Percentiles rank a stretch among this genome's conserved stretches.
Conservation (phyloP, 2,113 vertebrate genomes). For the Oncorhynchus gorbuscha region DNA sequence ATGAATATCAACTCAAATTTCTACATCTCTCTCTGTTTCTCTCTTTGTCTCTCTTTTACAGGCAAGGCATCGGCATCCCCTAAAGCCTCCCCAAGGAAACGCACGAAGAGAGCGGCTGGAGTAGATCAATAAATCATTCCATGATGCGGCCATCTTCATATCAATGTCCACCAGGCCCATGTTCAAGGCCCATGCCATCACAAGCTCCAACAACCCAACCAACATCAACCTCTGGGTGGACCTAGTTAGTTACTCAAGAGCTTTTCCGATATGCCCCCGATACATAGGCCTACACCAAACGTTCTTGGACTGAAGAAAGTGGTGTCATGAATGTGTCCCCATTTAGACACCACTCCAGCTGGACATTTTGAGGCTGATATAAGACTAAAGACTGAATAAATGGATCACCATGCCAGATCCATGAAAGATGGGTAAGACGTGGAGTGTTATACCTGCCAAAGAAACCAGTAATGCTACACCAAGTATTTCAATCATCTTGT, state of each 20-base stretch:
- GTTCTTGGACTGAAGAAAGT: conserved; percentile 14
- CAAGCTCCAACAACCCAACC: conserved; percentile 18
- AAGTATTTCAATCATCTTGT: not conserved
- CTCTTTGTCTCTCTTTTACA: conserved; percentile 41
- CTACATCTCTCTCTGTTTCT: not conserved
- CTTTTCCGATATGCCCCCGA: not conserved
- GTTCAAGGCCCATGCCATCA: conserved; percentile 33
- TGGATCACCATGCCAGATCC: not conserved
- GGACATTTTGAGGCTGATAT: not conserved
- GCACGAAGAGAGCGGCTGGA: conserved; percentile 70
- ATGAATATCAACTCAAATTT: not conserved
- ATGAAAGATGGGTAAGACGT: not conserved
- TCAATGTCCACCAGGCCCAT: conserved; percentile 11
- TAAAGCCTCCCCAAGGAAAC: conserved; percentile 73
- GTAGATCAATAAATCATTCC: conserved; percentile 59
- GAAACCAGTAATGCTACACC: not conserved
- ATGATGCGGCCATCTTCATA: conserved; percentile 16
- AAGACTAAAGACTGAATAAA: not conserved
- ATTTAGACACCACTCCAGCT: conserved; percentile 27
- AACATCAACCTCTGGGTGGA: not conserved
- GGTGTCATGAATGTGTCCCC: conserved; percentile 1
- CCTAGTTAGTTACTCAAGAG: not conserved
- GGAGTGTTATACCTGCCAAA: not conserved
- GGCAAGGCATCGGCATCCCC: conserved; percentile 68
- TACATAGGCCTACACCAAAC: not conserved